A percentile compares a stretch with the other conserved stretches of the same genome.
phyloP scores from a whole-genome alignment of 2,888 invertebrate species.

The Meandrusa payeni region DNA sequence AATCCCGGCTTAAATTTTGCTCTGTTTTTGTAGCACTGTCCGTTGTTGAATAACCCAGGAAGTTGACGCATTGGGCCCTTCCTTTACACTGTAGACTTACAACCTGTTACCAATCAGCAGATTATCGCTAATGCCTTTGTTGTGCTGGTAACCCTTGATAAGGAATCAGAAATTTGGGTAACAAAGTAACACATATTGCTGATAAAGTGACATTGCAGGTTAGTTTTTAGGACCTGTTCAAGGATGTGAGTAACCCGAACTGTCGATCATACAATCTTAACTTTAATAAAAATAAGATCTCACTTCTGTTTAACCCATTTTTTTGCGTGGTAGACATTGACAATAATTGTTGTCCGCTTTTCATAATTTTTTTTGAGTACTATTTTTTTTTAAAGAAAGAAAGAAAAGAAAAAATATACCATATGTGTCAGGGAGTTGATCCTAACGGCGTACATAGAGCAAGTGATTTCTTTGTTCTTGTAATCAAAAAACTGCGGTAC shows the following conservation, averaged over 20 bases:
- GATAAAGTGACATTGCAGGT: background rate
- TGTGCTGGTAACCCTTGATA: slow-evolving; percentile 49
- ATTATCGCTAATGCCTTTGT: slow-evolving; percentile 53
- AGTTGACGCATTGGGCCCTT: slow-evolving; percentile 63
- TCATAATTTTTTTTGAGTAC: too few relatives aligned
- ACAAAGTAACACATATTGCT: slow-evolving; percentile 10
- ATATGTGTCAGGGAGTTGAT: too few relatives aligned
- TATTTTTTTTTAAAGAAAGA: too few relatives aligned
- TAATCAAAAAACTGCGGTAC: too few relatives aligned
- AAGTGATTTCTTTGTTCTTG: too few relatives aligned
- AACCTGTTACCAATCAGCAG: slow-evolving; percentile 51
- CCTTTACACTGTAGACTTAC: slow-evolving; percentile 29
- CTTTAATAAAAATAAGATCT: too few relatives aligned
- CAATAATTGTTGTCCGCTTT: too few relatives aligned
- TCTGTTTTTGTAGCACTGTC: slow-evolving; percentile 41
- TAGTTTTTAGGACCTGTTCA: background rate
- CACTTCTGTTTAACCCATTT: too few relatives aligned
- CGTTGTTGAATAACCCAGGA: slow-evolving; percentile 50
- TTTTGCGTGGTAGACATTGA: too few relatives aligned
- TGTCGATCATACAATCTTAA: too few relatives aligned
- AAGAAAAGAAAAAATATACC: too few relatives aligned
- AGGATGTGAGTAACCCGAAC: background rate
- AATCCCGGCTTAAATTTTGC: slow-evolving; percentile 46
- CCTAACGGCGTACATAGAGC: too few relatives aligned
- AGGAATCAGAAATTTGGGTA: slow-evolving; percentile 28